Base-by-base conservation (phyloP, 2,113 vertebrate genomes). In the Hemiprocne comata region DNA sequence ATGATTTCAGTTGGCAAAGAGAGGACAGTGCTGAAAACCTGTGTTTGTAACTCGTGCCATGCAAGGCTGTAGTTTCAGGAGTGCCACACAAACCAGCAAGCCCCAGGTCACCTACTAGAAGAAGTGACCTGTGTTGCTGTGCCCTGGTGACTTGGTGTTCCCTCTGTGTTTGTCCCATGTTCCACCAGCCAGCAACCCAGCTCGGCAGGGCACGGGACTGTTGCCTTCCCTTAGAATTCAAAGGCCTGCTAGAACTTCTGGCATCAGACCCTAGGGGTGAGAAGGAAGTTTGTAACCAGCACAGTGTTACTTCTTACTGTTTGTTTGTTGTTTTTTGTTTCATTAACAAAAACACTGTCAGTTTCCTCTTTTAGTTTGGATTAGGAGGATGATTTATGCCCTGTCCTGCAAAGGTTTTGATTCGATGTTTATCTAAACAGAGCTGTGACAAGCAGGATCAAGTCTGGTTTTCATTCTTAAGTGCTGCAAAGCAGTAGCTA, bases 81-180 rank as follows among this genome's bases (percentile, higher is more conserved):
- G 17, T 16, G 24, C 7, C 5, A 0, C 2, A 3, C 23, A 9
- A 12, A 31, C 6, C 15, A 6, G 7, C 7, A 3, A 58, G 20
- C 9, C 53, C 31, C 65, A 54, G 40, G 31, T 66, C 5, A 5
- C 58, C 70, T 23, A 3, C 2, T 5, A 16, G 1, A 60, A 10
- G 40, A 42, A 13, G 26, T 9, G 20, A 10, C 25, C 31, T 24
- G 60, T 46, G 54, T 38, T 76, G 53, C 60, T 26, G n/a, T 69
- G 73, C 17, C 42, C 72, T 58, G 62, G 18, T 31, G 61, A 4
- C 25, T 55, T 33, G 1, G 15, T 20, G 17, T 23, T 62, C 5
- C 28, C 46, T n/a, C 46, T 31, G 9, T 11, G 34, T 2, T 5
- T 77, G 40, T 31, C 71, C 44, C 9, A 0, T 17, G 0, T 5